A percentile compares a stretch with the other conserved stretches of the same genome.
Conservation (phyloP, 2,797 vertebrate species). For the Gobio occitaniae region DNA sequence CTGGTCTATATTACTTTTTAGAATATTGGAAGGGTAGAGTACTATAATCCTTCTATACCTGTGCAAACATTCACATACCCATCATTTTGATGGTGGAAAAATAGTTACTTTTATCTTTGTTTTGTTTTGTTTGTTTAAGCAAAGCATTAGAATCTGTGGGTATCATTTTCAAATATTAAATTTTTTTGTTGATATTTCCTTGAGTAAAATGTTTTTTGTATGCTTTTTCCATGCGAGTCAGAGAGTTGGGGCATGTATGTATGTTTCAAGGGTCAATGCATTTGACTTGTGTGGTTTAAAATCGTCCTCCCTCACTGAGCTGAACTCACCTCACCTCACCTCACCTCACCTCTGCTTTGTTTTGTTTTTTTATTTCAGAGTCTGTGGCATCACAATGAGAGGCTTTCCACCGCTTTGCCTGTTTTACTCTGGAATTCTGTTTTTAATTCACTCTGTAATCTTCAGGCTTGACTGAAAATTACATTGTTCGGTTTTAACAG, state of each 20-base stretch:
- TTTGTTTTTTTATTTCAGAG: neutral
- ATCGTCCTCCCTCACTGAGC: neutral
- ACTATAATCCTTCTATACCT: neutral
- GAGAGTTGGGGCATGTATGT: neutral
- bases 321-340: neutral
- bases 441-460: constrained; percentile 55
- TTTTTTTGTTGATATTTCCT: neutral
- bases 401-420: constrained; percentile 6
- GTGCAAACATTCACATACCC: constrained; percentile 22
- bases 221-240: neutral
- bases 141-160: neutral
- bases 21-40: neutral
- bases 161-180: neutral
- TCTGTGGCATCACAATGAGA: constrained; percentile 30
- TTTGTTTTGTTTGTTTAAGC: neutral
- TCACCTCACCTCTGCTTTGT: neutral
- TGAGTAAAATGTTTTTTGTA: neutral
- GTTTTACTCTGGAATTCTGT: constrained; percentile 32
- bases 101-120: neutral
- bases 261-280: constrained; percentile 30
- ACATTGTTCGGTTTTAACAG: constrained; percentile 54
- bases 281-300: constrained; percentile 33
- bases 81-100: neutral
- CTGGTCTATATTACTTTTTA: neutral
- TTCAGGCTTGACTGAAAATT: constrained; percentile 53